A percentile compares a stretch with the other conserved stretches of the same genome.
Evolutionary conservation across 92 coral and sea anemone genomes (phyloP).

Genomic region (Epizoanthus ramosus): DNA sequence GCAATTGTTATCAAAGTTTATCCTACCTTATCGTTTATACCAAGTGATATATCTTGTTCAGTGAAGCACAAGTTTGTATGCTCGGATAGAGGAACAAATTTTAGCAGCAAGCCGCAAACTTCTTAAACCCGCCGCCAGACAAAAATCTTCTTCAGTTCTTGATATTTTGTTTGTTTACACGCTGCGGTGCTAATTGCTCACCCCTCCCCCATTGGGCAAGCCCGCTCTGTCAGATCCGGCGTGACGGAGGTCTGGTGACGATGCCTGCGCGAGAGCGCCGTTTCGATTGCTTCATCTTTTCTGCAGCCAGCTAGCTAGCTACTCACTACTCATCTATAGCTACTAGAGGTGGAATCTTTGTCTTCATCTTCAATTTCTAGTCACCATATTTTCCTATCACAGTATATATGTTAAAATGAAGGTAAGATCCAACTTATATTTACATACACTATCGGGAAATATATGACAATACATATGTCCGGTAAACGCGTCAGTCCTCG

Average conservation of each 20-base stretch:
- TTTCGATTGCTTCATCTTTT: not conserved
- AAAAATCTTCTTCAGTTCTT: not conserved
- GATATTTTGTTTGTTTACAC: not conserved
- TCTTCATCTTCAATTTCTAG: no score
- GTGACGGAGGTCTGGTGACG: conserved; percentile 2
- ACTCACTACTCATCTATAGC: no score
- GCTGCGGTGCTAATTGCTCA: not conserved
- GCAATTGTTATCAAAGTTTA: not conserved
- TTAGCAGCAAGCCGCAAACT: not conserved
- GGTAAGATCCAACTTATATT: not conserved
- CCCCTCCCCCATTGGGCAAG: not conserved
- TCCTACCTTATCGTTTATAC: not conserved
- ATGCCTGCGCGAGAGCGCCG: not conserved
- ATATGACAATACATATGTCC: no score
- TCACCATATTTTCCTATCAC: no score
- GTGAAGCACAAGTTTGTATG: not conserved
- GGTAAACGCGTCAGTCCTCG: no score
- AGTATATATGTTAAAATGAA: not conserved
- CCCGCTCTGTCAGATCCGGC: no score
- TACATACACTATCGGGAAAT: no score
- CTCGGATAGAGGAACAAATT: not conserved
- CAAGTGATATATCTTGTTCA: not conserved
- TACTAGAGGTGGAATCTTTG: no score
- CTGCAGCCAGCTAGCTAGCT: not conserved
- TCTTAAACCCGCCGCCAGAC: not conserved